These are phyloP conservation scores for Ectobius pallidus DNA, from an alignment of 2,888 invertebrate genomes.

Conservation along the genomic window DNA sequence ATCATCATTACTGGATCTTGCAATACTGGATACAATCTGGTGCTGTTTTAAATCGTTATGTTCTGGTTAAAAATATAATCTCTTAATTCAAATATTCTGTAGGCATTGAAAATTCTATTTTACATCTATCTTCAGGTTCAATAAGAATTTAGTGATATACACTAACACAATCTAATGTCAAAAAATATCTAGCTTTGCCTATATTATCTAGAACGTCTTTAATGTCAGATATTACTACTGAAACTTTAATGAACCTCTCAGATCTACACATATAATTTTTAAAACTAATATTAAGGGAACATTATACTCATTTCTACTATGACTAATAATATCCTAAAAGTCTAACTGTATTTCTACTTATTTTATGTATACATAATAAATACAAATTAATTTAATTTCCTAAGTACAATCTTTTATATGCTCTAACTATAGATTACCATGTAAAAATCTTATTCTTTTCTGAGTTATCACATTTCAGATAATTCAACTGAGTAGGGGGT, in stretches of 20 bases:
- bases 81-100: not conserved
- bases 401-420: not conserved
- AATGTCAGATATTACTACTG: not conserved
- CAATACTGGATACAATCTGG: not conserved
- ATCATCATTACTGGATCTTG: not conserved
- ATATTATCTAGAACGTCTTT: constrained; percentile 15
- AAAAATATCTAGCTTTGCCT: constrained; percentile 1
- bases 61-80: not conserved
- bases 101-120: not conserved
- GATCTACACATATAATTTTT: not conserved
- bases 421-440: not conserved
- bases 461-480: not conserved
- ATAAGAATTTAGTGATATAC: not conserved
- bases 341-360: not conserved
- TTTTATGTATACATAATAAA: not conserved
- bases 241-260: not conserved
- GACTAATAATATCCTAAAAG: not conserved
- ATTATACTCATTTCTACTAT: constrained; percentile 1
- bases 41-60: not conserved
- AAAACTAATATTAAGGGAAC: not conserved
- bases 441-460: not conserved
- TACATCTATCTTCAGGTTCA: too few relatives aligned
- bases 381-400: not conserved
- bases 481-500: not conserved
- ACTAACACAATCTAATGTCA: not conserved